phyloP scores from a whole-genome alignment of 2,797 vertebrate species.

The Champsocephalus gunnari region DNA sequence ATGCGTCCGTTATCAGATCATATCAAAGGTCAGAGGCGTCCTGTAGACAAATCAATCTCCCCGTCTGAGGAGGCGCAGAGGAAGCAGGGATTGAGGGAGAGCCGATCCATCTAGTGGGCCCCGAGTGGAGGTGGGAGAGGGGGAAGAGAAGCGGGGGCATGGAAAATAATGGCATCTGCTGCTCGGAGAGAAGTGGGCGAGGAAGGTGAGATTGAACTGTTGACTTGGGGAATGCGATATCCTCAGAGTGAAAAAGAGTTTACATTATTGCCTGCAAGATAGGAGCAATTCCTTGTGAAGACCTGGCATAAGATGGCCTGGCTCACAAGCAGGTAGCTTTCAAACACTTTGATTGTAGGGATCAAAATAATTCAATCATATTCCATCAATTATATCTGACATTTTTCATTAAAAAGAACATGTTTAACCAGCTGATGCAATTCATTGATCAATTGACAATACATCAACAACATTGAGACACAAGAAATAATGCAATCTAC shows the following conservation, averaged over 20 bases:
- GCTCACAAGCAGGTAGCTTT: background rate
- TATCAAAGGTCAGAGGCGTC: slow-evolving; percentile 90
- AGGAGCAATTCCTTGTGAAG: slow-evolving; percentile 49
- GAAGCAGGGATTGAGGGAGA: slow-evolving; percentile 76
- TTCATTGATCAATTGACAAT: too few relatives aligned
- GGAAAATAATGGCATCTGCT: slow-evolving; percentile 72
- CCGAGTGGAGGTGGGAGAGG: slow-evolving; percentile 70
- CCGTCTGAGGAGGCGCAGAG: slow-evolving; percentile 82
- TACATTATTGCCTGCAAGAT: slow-evolving; percentile 63
- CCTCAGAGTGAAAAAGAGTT: slow-evolving; percentile 59
- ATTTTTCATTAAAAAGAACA: slow-evolving; percentile 7
- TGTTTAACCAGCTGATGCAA: background rate
- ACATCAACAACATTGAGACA: too few relatives aligned
- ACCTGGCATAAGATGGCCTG: slow-evolving; percentile 30
- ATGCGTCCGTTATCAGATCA: slow-evolving; percentile 87
- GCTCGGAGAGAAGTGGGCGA: slow-evolving; percentile 72
- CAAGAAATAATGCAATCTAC: too few relatives aligned
- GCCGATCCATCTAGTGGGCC: slow-evolving; percentile 83
- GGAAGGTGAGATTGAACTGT: slow-evolving; percentile 77
- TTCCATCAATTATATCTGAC: slow-evolving; percentile 7
- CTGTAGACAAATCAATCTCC: slow-evolving; percentile 86
- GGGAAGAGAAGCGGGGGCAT: slow-evolving; percentile 47
- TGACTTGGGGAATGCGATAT: slow-evolving; percentile 77
- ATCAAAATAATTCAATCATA: background rate
- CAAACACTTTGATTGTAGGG: background rate